Evolutionary conservation across 2,888 invertebrate species (phyloP).

Genomic region (Sinotaia quadrata): DNA sequence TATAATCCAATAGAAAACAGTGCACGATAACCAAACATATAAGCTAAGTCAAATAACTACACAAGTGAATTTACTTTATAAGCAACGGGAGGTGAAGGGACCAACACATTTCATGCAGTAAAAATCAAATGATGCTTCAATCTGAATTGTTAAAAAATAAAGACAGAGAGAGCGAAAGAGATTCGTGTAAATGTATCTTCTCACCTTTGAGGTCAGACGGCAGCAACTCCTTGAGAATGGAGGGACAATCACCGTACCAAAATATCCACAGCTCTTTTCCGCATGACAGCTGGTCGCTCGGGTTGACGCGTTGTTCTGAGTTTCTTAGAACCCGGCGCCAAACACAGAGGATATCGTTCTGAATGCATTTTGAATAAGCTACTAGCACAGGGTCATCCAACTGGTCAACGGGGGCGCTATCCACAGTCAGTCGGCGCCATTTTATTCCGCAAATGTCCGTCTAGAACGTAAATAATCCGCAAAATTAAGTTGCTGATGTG

Average conservation of each 20-base stretch:
- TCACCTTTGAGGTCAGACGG: constrained; percentile 89
- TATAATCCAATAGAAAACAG: too few relatives aligned
- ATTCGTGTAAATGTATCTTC: constrained; percentile 63
- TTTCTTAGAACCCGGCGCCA: constrained; percentile 86
- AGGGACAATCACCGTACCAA: constrained; percentile 91
- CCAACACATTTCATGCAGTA: too few relatives aligned
- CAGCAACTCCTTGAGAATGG: constrained; percentile 59
- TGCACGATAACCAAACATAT: too few relatives aligned
- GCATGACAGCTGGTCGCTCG: constrained; percentile 56
- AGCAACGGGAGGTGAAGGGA: too few relatives aligned
- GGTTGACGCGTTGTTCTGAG: constrained; percentile 47
- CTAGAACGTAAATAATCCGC: constrained; percentile 77
- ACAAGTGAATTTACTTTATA: too few relatives aligned
- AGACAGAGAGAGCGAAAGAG: too few relatives aligned
- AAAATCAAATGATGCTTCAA: too few relatives aligned
- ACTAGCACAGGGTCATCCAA: constrained; percentile 73
- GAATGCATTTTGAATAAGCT: constrained; percentile 73
- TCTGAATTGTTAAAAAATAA: neutral
- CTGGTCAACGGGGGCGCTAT: constrained; percentile 51
- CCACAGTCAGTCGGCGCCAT: constrained; percentile 86
- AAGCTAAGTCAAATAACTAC: too few relatives aligned
- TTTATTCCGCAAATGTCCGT: constrained; percentile 99
- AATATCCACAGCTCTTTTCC: constrained; percentile 98
- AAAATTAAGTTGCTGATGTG: neutral
- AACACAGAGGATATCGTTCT: constrained; percentile 95